Evolutionary conservation across 2,113 vertebrate genomes (phyloP).

Genomic region (Fregata magnificens): DNA sequence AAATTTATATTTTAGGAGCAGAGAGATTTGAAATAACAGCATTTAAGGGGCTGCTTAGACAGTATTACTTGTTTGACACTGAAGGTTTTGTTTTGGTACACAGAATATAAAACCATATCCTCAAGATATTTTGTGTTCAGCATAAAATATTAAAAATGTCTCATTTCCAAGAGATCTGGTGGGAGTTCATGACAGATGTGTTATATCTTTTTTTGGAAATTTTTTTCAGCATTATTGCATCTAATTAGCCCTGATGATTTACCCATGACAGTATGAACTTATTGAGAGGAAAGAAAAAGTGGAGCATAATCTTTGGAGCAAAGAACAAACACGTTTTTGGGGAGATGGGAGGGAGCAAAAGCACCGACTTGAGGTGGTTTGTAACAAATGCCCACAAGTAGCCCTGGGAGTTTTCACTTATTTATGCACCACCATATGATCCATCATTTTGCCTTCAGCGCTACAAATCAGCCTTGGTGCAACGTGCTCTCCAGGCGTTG

Average conservation of each 20-base stretch:
- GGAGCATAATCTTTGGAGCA: slow-evolving; percentile 52
- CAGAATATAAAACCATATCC: slow-evolving; percentile 72
- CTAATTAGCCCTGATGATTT: slow-evolving; percentile 77
- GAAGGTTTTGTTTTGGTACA: slow-evolving; percentile 70
- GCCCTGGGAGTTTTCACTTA: slow-evolving; percentile 61
- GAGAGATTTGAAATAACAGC: slow-evolving; percentile 10
- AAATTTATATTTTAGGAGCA: slow-evolving; percentile 10
- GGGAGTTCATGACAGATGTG: slow-evolving; percentile 78
- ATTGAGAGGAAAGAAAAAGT: slow-evolving; percentile 59
- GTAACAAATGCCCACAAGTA: slow-evolving; percentile 53
- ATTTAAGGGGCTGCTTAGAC: slow-evolving; percentile 33
- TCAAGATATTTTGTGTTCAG: slow-evolving; percentile 76
- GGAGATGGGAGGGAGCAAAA: background rate
- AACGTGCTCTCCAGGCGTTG: slow-evolving; percentile 37
- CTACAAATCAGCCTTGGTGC: slow-evolving; percentile 27
- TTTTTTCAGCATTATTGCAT: slow-evolving; percentile 65
- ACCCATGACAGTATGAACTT: slow-evolving; percentile 70
- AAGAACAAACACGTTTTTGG: slow-evolving; percentile 41
- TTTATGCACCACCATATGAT: slow-evolving; percentile 68
- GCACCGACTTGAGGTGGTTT: slow-evolving; percentile 36
- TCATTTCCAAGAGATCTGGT: slow-evolving; percentile 77
- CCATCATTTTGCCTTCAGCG: slow-evolving; percentile 55
- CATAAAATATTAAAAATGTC: slow-evolving; percentile 82
- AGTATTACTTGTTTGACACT: slow-evolving; percentile 41
- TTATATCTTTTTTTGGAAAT: slow-evolving; percentile 21